phyloP scores from a whole-genome alignment of 2,888 invertebrate species.

The Macroteleia sp. region DNA sequence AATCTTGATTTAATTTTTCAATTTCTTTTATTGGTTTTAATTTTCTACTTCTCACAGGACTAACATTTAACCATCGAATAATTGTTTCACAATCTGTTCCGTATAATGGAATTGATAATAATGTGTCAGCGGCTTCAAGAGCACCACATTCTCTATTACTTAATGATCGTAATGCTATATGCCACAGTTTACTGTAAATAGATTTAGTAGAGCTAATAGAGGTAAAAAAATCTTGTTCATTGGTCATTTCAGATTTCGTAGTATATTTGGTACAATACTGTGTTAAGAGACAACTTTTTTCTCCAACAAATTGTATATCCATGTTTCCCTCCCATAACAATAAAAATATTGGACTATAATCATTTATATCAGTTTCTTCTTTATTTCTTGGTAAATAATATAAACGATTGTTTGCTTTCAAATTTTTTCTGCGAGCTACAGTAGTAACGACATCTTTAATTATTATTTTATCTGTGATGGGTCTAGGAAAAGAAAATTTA shows the following conservation, averaged over 20 bases:
- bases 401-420: constrained; percentile 68
- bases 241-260: constrained; percentile 71
- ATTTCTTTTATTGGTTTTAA: constrained; percentile 51
- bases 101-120: constrained; percentile 38
- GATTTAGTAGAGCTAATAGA: constrained; percentile 73
- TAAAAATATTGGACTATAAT: no score
- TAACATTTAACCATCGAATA: constrained; percentile 73
- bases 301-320: no score
- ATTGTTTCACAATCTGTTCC: constrained; percentile 51
- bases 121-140: constrained; percentile 44
- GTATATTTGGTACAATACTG: constrained; percentile 73
- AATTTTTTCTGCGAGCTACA: constrained; percentile 70
- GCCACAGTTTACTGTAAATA: constrained; percentile 69
- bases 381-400: constrained; percentile 71
- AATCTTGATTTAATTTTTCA: constrained; percentile 63
- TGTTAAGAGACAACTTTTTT: constrained; percentile 67
- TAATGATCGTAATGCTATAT: constrained; percentile 46
- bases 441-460: no score
- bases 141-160: constrained; percentile 56
- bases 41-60: constrained; percentile 55
- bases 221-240: constrained; percentile 63
- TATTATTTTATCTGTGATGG: constrained; percentile 53
- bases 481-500: constrained; percentile 68
- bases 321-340: no score
- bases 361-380: constrained; percentile 62